Evolutionary conservation across 2,797 vertebrate species (phyloP), one percentile per base, ranked within the genome.

Genomic region (Erithacus rubecula): DNA sequence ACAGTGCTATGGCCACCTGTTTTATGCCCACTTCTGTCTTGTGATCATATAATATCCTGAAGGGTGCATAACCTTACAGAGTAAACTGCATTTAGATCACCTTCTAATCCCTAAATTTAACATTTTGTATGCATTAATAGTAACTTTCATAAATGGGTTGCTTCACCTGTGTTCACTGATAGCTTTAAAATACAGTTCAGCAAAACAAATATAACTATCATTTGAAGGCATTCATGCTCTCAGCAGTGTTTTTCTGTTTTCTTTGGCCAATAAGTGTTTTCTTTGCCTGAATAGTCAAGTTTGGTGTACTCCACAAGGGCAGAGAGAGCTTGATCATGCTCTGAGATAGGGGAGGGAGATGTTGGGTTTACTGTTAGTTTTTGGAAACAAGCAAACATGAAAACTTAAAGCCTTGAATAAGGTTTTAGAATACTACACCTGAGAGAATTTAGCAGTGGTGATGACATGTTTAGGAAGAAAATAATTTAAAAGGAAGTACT

Each of bases 401-500:
- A 83, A 92, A 76, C 37, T 80, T 29, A 71, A 62, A 52, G 32
- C 85, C 72, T 68, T 32, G n/a, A 36, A 22, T 77, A 78, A 84
- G 43, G 22, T 29, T 68, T 68, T 51, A 70, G 39, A 23, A 26
- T 77, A 55, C 15, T 62, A 34, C 71, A 75, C 43, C 75, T 91
- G 69, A 63, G 85, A 81, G 26, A 68, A 83, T 94, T 94, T 88
- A 68, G 60, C 72, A 83, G 62, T 65, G 84, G 20, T 44, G 76
- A 44, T 65, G 79, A 63, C 0, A 14, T 29, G 55, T 92, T 46
- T 83, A 90, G 81, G 49, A 90, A 90, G 37, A 91, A 89, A 75
- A 62, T 81, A 81, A 83, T 94, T 91, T 91, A 63, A 87, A 85
- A 88, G 53, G 69, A 93, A 89, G 24, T 69, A 37, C 46, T 3